Percentiles rank a stretch among this genome's conserved stretches.
Conservation (phyloP, 2,888 invertebrate species). For the Eumerus sabulonum region DNA sequence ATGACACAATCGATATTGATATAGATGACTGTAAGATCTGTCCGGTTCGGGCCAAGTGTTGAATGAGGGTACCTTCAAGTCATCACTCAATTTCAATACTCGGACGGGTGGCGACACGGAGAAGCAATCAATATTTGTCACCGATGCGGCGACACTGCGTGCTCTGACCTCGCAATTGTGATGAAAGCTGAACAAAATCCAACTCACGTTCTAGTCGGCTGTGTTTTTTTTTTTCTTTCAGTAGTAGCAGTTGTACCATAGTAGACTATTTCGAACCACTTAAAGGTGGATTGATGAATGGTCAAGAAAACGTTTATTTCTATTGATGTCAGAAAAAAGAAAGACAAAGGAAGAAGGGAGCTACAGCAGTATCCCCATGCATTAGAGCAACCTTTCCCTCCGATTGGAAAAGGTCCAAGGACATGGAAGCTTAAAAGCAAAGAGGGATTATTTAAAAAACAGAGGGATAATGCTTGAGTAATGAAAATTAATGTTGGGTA, state of each 20-base stretch:
- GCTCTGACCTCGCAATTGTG: slow-evolving; percentile 33
- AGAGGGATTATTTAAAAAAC: slow-evolving; percentile 50
- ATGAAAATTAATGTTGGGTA: slow-evolving; percentile 53
- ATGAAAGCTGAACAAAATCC: slow-evolving; percentile 38
- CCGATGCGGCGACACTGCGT: slow-evolving; percentile 39
- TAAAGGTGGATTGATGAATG: slow-evolving; percentile 51
- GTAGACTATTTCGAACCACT: not conserved
- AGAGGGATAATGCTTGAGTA: slow-evolving; percentile 40
- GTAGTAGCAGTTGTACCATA: too few species aligned
- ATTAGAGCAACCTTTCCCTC: not conserved
- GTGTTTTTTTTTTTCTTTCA: slow-evolving; percentile 6
- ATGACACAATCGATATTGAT: slow-evolving; percentile 38
- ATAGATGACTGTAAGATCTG: not conserved
- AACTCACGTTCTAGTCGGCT: slow-evolving; percentile 45
- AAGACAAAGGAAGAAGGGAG: not conserved
- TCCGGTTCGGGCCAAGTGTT: not conserved
- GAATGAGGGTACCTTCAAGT: slow-evolving; percentile 14
- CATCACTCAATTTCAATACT: slow-evolving; percentile 63
- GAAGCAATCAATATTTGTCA: slow-evolving; percentile 61
- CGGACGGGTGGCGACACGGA: slow-evolving; percentile 5
- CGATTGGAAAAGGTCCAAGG: not conserved
- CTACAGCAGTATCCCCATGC: not conserved
- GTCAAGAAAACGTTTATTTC: slow-evolving; percentile 38
- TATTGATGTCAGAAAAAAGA: slow-evolving; percentile 3
- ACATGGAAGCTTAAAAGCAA: not conserved